Conservation (phyloP, 2,888 invertebrate species). For the Achlya flavicornis region DNA sequence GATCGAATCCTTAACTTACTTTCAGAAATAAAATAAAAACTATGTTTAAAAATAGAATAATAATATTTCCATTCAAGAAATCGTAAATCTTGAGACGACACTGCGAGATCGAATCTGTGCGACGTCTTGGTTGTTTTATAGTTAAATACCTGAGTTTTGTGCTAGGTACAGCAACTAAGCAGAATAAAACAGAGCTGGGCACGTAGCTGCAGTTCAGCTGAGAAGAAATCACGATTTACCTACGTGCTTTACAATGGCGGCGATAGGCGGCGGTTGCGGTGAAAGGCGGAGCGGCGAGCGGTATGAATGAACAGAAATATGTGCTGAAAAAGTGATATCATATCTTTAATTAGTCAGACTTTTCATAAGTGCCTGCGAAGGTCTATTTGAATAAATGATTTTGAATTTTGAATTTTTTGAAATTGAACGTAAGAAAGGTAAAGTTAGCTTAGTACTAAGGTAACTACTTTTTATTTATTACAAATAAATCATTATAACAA, state of each 20-base stretch:
- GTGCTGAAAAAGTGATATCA: too few relatives aligned
- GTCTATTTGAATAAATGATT: too few relatives aligned
- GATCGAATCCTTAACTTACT: too few relatives aligned
- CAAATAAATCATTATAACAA: too few relatives aligned
- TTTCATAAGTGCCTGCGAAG: too few relatives aligned
- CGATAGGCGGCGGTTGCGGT: conserved; percentile 14
- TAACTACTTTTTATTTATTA: too few relatives aligned
- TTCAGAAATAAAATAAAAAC: background rate
- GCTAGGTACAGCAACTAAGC: conserved; percentile 15
- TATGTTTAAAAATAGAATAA: background rate
- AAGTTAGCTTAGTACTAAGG: too few relatives aligned
- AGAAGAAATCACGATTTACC: conserved; percentile 56
- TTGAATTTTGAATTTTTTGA: too few relatives aligned
- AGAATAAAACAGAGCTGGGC: conserved; percentile 5
- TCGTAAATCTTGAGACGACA: background rate
- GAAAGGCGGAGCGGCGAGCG: conserved; percentile 15
- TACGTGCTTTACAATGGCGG: conserved; percentile 49
- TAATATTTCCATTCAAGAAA: background rate
- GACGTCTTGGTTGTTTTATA: conserved; percentile 25
- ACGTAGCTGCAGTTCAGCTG: conserved; percentile 21
- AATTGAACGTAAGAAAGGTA: background rate
- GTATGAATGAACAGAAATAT: too few relatives aligned
- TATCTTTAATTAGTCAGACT: too few relatives aligned
- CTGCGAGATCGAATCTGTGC: conserved; percentile 20
- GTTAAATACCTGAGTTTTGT: conserved; percentile 25